phyloP scores from a whole-genome alignment of 2,888 invertebrate genomes.

The Timandra comae region DNA sequence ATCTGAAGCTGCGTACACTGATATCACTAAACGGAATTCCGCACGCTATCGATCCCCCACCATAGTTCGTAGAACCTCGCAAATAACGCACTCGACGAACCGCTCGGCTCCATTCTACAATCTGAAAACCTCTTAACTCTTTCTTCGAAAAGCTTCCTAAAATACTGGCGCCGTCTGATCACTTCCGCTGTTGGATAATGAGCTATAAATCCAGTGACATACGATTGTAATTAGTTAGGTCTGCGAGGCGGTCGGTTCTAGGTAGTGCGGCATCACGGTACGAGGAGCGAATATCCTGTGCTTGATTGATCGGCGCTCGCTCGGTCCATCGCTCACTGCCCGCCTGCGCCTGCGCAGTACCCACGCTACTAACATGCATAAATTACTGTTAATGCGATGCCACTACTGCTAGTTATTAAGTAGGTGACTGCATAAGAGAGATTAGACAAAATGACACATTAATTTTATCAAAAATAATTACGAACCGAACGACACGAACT shows the following conservation, averaged over 20 bases:
- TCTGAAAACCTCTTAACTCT: slow-evolving; percentile 35
- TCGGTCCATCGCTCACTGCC: slow-evolving; percentile 24
- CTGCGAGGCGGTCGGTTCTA: slow-evolving; percentile 37
- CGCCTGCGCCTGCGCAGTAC: too few species aligned
- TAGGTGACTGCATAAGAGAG: too few species aligned
- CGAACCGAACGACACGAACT: too few species aligned
- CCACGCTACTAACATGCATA: too few species aligned
- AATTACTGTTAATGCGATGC: too few species aligned
- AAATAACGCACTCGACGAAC: too few species aligned
- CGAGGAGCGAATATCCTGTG: slow-evolving; percentile 68
- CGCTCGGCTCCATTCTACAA: too few species aligned
- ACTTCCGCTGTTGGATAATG: slow-evolving; percentile 35
- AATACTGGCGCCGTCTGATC: slow-evolving; percentile 62
- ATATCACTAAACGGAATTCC: slow-evolving; percentile 15
- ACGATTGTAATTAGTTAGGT: slow-evolving; percentile 40
- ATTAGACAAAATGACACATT: too few species aligned
- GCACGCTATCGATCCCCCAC: slow-evolving; percentile 14
- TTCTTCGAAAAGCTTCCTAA: slow-evolving; percentile 68
- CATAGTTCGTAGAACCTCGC: slow-evolving; percentile 16
- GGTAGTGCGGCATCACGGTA: slow-evolving; percentile 64
- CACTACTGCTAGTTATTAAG: too few species aligned
- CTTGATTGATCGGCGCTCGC: slow-evolving; percentile 51
- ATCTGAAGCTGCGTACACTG: slow-evolving; percentile 12
- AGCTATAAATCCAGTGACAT: slow-evolving; percentile 34
- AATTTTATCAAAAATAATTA: too few species aligned